phyloP scores from a whole-genome alignment of 2,113 vertebrate genomes.

The Zeus faber region DNA sequence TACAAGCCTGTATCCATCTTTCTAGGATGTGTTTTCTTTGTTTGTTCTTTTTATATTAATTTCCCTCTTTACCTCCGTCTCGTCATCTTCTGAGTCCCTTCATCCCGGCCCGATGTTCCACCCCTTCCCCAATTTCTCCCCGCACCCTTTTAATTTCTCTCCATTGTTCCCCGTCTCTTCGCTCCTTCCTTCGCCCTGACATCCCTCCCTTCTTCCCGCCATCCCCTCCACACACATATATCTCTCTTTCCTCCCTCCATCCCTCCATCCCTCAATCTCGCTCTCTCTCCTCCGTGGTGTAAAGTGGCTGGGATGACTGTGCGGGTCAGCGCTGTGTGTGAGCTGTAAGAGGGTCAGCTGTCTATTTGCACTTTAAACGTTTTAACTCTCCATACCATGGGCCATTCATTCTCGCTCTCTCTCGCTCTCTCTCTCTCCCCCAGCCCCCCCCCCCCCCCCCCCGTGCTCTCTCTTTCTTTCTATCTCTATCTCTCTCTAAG shows the following conservation, averaged over 20 bases:
- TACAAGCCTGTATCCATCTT: no score
- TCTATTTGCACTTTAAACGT: constrained; percentile 79
- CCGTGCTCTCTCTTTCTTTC: constrained; percentile 57
- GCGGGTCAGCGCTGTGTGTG: constrained; percentile 40
- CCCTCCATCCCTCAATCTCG: constrained; percentile 38
- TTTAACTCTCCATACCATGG: constrained; percentile 72
- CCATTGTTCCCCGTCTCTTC: constrained; percentile 6
- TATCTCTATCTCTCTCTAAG: constrained; percentile 64
- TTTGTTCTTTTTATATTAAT: constrained; percentile 3
- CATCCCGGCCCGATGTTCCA: no score
- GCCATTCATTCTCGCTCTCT: constrained; percentile 71
- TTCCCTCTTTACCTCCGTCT: no score
- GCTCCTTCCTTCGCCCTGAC: constrained; percentile 25
- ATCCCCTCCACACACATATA: constrained; percentile 36
- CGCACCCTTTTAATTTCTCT: neutral
- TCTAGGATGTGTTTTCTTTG: no score
- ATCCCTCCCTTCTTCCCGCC: constrained; percentile 32
- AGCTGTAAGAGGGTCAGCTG: constrained; percentile 74
- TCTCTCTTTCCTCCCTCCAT: constrained; percentile 19
- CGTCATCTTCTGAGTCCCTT: no score
- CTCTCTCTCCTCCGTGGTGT: constrained; percentile 51
- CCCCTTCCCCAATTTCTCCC: no score
- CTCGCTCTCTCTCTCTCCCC: constrained; percentile 26
- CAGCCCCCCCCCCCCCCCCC: constrained; percentile 21
- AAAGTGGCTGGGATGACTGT: constrained; percentile 61